Evolutionary conservation across 2,797 vertebrate genomes (phyloP), one percentile per base, ranked within the genome.

Genomic region (Denticeps clupeoides): DNA sequence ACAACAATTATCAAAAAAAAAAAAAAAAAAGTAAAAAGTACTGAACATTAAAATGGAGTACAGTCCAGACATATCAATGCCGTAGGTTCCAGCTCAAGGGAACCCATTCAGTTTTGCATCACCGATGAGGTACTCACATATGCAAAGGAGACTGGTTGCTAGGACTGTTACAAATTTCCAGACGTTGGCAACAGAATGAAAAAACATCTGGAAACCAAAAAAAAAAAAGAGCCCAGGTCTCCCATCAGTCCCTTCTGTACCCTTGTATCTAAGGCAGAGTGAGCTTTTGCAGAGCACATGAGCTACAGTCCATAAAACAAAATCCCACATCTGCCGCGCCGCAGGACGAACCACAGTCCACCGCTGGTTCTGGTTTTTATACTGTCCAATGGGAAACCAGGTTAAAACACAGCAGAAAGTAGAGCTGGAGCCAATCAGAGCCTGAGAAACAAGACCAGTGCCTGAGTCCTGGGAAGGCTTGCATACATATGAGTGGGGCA

Each of bases 1-100:
- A 41, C 22, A 43, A 25, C 16, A 41, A 41, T 41, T 25, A 31
- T 4, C 18, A 49, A 41, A 49, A 12, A 40, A 41, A 23, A 8
- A 12, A 23, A 42, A 10, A 24, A 21, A 41, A n/a, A 2, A 38
- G 4, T 18, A 19, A 18, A 25, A 38, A 38, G 15, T n/a, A 41
- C 9, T 28, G 19, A 38, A 38, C 37, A 35, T 35, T 35, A 38
- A 42, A 42, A 33, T 19, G 23, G 27, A 19, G 9, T 12, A 29
- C 19, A 32, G 28, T 43, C 40, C 40, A 24, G 24, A 31, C 40
- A 23, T 13, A 28, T 23, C 13, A 19, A 26, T 7, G 38, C 10
- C 6, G 29, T n/a, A 21, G 3, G 35, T 40, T 21, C 2, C 1
- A n/a, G 15, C 11, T n/a, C n/a, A 8, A 2, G 31, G 28, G 7